Evolutionary conservation across 2,797 vertebrate genomes (phyloP), one percentile per base, ranked within the genome.

Genomic region (Sitta carolinensis): DNA sequence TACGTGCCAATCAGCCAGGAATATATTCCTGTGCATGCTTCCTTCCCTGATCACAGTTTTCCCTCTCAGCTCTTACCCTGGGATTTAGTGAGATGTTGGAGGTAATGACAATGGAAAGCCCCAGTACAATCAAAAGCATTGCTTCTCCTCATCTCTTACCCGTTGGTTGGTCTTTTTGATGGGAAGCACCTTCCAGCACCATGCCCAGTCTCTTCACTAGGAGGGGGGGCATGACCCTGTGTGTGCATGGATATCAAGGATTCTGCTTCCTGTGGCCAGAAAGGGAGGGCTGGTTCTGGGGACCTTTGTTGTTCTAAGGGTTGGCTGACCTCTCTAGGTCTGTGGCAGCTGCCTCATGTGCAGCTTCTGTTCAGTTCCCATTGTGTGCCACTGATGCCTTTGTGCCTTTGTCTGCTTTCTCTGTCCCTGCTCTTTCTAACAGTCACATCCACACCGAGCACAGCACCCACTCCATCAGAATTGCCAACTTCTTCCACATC

Each of bases 341-440:
- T 34, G 1, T n/a, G n/a, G 1, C 7, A 40, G 5, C 7, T 45
- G 18, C 3, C 11, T 34, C 17, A 21, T 0, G 2, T 0, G 0
- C 2, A 32, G 32, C 2, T 43, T 67, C 11, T 21, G 7, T 23
- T 47, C 8, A 48, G 3, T 48, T 16, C 3, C 2, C 3, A 3
- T 4, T 10, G 2, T 5, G 7, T 54, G 4, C 2, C 10, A 16
- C 5, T 69, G 1, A 40, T 16, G 5, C 3, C 1, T 21, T 25
- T 62, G 2, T 18, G 27, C 2, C 21, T 40, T 30, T 40, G 14
- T 36, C 13, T 55, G 8, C 55, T 66, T 51, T 57, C 38, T 48
- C 10, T 78, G 5, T 81, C 67, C 27, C 36, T 51, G 66, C 48
- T 68, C 4, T 51, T 69, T 69, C 8, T 10, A 40, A 52, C 48